Percentiles rank a stretch among this genome's conserved stretches.
phyloP scores from a whole-genome alignment of 2,888 invertebrate species.

The Arge pagana region DNA sequence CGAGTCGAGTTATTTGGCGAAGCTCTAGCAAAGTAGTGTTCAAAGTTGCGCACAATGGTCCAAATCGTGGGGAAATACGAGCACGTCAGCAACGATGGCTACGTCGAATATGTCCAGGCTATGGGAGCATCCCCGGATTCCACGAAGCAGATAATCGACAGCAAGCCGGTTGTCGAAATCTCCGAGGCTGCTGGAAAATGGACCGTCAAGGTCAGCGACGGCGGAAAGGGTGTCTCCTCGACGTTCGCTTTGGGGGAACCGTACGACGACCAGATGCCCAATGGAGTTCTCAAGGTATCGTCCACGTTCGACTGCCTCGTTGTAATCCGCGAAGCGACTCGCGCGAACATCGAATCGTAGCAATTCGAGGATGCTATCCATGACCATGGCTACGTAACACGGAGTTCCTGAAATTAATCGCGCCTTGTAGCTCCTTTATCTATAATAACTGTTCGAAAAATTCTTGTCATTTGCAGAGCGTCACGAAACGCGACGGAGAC shows the following conservation, averaged over 20 bases:
- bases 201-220: constrained; percentile 45
- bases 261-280: constrained; percentile 52
- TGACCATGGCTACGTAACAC: too few species aligned
- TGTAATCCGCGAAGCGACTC: too few species aligned
- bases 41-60: too few species aligned
- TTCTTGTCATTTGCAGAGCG: constrained; percentile 3
- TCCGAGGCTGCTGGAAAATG: constrained; percentile 43
- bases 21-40: too few species aligned
- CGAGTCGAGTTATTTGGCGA: too few species aligned
- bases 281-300: background rate
- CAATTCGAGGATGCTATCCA: too few species aligned
- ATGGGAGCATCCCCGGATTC: constrained; percentile 38
- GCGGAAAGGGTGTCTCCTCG: constrained; percentile 41
- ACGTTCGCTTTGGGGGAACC: constrained; percentile 51
- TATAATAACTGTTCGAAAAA: background rate
- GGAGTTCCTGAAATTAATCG: too few species aligned
- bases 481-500: background rate
- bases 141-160: constrained; percentile 41
- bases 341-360: too few species aligned
- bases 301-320: too few species aligned
- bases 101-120: constrained; percentile 50
- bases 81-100: constrained; percentile 45
- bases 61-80: constrained; percentile 52
- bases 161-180: constrained; percentile 49
- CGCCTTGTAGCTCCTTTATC: too few species aligned